These are phyloP conservation scores for Poecilia picta DNA, from an alignment of 2,797 vertebrate species.

Conservation along the genomic window DNA sequence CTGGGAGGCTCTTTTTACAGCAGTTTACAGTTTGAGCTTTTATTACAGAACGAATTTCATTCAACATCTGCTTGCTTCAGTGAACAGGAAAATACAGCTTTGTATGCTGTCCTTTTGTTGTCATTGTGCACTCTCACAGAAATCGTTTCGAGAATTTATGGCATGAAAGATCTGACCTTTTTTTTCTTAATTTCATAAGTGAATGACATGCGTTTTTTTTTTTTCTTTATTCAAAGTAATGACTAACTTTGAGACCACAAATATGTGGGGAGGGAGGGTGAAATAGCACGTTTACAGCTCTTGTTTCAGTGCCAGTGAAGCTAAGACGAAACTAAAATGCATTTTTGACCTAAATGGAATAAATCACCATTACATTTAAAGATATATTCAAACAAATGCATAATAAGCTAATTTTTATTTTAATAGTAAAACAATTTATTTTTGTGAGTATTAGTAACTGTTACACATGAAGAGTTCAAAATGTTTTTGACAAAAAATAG, in stretches of 20 bases:
- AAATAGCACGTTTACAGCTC: not conserved
- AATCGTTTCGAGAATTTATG: slow-evolving; percentile 14
- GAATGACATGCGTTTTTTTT: not conserved
- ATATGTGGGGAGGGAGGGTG: not conserved
- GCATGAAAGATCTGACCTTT: not conserved
- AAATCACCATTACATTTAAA: not conserved
- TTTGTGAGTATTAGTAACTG: not conserved
- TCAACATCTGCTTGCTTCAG: slow-evolving; percentile 50
- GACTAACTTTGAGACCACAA: not conserved
- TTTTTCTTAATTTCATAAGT: not conserved
- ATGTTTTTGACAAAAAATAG: slow-evolving; percentile 1
- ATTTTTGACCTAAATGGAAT: not conserved
- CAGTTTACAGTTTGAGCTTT: slow-evolving; percentile 46
- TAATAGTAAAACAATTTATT: not conserved
- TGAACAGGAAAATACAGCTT: slow-evolving; percentile 65
- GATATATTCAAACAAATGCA: not conserved
- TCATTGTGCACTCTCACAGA: slow-evolving; percentile 24
- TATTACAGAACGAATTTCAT: slow-evolving; percentile 45
- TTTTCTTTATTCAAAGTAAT: not conserved
- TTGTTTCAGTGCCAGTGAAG: not conserved
- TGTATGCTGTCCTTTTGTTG: slow-evolving; percentile 31
- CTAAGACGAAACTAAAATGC: not conserved
- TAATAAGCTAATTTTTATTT: not conserved
- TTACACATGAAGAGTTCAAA: not conserved
- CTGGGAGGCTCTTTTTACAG: slow-evolving; percentile 38